Conservation (phyloP, 2,888 invertebrate genomes). For the Entomobrya multifasciata region DNA sequence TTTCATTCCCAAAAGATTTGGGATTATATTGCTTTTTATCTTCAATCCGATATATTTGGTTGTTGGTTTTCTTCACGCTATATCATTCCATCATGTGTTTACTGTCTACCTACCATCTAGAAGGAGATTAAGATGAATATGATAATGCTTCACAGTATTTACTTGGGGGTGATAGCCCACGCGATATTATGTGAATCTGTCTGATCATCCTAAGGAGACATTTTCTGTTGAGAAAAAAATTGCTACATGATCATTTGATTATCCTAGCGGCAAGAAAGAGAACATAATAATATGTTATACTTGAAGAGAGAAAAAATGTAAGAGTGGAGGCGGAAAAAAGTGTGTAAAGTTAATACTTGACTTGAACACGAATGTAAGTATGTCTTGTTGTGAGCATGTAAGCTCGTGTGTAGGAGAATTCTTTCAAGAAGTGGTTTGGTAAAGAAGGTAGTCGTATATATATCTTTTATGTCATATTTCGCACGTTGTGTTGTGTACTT, state of each 20-base stretch:
- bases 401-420: too few relatives aligned
- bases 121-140: not conserved
- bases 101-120: not conserved
- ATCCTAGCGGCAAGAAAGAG: not conserved
- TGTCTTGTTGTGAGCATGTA: too few relatives aligned
- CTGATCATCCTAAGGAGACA: not conserved
- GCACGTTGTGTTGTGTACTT: not conserved
- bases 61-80: not conserved
- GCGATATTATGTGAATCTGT: not conserved
- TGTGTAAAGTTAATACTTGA: conserved; percentile 16
- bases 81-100: not conserved
- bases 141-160: not conserved
- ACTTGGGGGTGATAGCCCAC: not conserved
- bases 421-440: too few relatives aligned
- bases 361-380: not conserved
- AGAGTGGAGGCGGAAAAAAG: conserved; percentile 26
- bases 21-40: conserved; percentile 31
- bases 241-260: not conserved
- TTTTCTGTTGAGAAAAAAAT: not conserved
- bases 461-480: too few relatives aligned
- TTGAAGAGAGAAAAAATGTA: not conserved
- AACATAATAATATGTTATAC: not conserved
- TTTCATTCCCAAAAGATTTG: conserved; percentile 37
- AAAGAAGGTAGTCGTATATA: too few relatives aligned
- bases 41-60: not conserved